Evolutionary conservation across 2,888 invertebrate species (phyloP).

Genomic region (Actias luna): DNA sequence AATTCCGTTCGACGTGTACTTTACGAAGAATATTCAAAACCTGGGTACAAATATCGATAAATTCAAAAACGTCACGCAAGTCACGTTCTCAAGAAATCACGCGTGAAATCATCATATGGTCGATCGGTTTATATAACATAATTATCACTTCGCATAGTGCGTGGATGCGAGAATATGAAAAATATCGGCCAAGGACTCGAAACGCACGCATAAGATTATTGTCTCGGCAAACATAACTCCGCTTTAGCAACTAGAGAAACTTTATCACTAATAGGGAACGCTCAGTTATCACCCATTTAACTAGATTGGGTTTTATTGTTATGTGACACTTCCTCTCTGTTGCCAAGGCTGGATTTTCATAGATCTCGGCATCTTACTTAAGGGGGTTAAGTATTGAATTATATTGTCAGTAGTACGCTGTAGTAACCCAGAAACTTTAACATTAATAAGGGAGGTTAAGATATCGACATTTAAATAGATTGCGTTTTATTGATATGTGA

Average conservation of each 20-base stretch:
- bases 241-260: conserved; percentile 3
- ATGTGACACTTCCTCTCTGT: not conserved
- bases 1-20: too few relatives aligned
- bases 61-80: not conserved
- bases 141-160: conserved; percentile 9
- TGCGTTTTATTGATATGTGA: not conserved
- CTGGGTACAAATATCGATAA: not conserved
- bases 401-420: too few relatives aligned
- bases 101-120: not conserved
- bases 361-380: not conserved
- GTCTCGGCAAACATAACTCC: not conserved
- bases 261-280: not conserved
- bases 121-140: not conserved
- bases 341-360: not conserved
- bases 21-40: not conserved
- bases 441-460: not conserved
- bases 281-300: not conserved
- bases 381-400: not conserved
- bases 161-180: conserved; percentile 1
- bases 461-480: not conserved
- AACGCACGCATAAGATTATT: not conserved
- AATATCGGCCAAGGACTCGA: conserved; percentile 15
- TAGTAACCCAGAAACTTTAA: conserved; percentile 3
- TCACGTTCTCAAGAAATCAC: not conserved
- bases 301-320: not conserved